These are phyloP conservation scores for Anniella stebbinsi DNA, from an alignment of 2,797 vertebrate species.

Conservation along the genomic window DNA sequence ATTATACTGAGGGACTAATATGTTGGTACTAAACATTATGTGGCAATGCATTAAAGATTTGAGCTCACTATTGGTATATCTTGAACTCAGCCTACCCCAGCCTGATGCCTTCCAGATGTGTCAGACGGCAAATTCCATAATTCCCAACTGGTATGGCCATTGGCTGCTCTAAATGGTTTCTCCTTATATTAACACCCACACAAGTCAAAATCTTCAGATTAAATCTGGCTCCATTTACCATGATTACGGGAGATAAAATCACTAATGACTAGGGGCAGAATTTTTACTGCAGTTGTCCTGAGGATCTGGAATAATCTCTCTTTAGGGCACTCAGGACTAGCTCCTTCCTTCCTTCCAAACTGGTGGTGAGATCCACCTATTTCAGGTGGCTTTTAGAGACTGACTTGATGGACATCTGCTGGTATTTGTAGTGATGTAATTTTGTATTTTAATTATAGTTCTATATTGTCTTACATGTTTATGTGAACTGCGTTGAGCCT, in stretches of 20 bases:
- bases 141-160: too few relatives aligned
- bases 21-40: neutral
- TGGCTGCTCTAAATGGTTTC: neutral
- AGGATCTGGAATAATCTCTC: slow-evolving; percentile 1
- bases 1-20: neutral
- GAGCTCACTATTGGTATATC: neutral
- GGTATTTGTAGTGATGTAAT: neutral
- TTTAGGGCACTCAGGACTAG: neutral
- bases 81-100: too few relatives aligned
- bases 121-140: too few relatives aligned
- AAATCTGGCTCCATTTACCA: neutral
- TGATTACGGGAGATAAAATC: neutral
- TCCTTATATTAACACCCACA: neutral
- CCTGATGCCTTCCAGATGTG: too few relatives aligned
- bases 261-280: neutral
- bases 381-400: neutral
- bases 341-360: neutral
- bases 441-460: neutral
- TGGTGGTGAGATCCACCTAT: neutral
- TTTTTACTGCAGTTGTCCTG: neutral
- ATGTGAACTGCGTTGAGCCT: neutral
- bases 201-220: neutral
- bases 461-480: neutral
- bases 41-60: neutral
- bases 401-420: neutral